Base-by-base conservation (phyloP, 2,797 vertebrate species). In the Lepilemur ruficaudatus region DNA sequence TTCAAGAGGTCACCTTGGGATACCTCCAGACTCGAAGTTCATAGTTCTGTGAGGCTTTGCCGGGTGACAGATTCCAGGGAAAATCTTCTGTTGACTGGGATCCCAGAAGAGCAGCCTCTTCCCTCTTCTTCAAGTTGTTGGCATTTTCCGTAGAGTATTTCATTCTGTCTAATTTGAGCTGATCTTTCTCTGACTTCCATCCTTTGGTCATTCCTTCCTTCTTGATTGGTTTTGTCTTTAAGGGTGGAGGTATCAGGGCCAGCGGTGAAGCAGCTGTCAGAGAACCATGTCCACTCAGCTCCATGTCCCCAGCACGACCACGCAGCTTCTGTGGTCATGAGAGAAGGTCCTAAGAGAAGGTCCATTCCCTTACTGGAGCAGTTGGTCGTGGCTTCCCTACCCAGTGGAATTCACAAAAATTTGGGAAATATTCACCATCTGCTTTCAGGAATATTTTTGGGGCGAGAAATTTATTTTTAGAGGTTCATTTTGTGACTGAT, bases 391-490 rank as follows among this genome's bases (percentile, higher is more conserved):
- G 63, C 63, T 57, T 43, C 30, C 2, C 1, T 48, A 32, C 38
- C 8, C n/a, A 59, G 43, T 14, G 41, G 35, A 93, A 84, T 63
- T 67, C 32, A 20, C 4, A 61, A 32, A 35, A 55, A 1, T 46
- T 20, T 25, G 65, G 52, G 79, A 20, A 72, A 67, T 14, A 22
- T 25, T 43, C 28, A 35, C 46, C 38, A 38, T 65, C 61, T 95
- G 85, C 55, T 89, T 85, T 86, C 55, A 67, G 86, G 83, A 48
- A 2, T 30, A 35, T 91, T 89, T 70, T 83, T 57, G 18, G 13
- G 67, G 20, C 32, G n/a, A 50, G 15, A 83, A 83, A 25, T 76
- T 57, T 94, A 86, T 50, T 81, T 96, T 83, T 84, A 76, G 79
- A 89, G 50, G 13, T 61, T 91, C 69, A 67, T 69, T 96, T 92